Conservation (phyloP, 2,888 invertebrate species). For the Eilema sororculum region DNA sequence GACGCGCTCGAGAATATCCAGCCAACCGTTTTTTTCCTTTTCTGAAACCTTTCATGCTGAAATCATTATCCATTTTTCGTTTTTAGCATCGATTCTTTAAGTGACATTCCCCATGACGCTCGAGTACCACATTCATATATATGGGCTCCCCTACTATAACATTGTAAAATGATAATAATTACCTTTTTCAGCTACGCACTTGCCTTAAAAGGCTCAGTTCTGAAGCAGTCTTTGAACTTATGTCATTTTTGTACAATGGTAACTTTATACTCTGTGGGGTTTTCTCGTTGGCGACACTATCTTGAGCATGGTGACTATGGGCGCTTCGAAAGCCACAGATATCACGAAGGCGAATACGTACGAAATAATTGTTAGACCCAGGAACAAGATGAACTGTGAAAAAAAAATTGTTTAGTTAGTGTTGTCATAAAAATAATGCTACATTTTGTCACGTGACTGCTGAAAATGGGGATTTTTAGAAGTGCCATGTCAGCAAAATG, state of each 20-base stretch:
- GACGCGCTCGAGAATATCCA: too few relatives aligned
- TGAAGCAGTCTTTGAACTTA: conserved; percentile 41
- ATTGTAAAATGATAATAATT: conserved; percentile 17
- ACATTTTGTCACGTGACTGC: too few relatives aligned
- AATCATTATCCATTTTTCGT: too few relatives aligned
- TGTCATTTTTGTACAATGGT: conserved; percentile 10
- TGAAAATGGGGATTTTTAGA: too few relatives aligned
- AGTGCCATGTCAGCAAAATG: not conserved
- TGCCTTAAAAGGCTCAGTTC: conserved; percentile 29
- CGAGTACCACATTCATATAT: not conserved
- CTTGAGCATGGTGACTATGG: conserved; percentile 94
- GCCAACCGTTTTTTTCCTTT: too few relatives aligned
- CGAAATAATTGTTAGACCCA: conserved; percentile 93
- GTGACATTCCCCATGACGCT: not conserved
- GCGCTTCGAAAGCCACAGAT: conserved; percentile 94
- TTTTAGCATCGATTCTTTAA: too few relatives aligned
- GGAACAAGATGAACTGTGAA: conserved; percentile 91
- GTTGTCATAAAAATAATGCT: not conserved
- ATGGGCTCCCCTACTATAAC: not conserved
- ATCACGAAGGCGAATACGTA: conserved; percentile 92
- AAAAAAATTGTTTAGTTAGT: conserved; percentile 8
- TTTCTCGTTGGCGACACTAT: conserved; percentile 87
- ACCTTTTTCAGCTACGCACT: conserved; percentile 11
- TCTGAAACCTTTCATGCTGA: too few relatives aligned
- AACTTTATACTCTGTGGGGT: conserved; percentile 73